phyloP scores from a whole-genome alignment of 2,797 vertebrate species.

The Gymnodraco acuticeps region DNA sequence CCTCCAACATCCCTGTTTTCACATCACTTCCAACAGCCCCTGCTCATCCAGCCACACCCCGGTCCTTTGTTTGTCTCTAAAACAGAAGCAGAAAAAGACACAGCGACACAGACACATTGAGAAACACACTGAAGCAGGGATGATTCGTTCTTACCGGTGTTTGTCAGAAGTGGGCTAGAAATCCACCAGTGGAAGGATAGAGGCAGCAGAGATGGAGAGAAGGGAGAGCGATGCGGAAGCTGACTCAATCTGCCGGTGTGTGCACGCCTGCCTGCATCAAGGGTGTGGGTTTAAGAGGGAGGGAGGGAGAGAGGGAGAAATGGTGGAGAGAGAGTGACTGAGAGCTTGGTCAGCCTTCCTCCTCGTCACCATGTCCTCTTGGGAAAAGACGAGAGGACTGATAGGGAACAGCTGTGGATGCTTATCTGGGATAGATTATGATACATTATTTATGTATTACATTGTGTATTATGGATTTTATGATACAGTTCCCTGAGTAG shows the following conservation, averaged over 20 bases:
- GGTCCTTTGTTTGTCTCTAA: constrained; percentile 74
- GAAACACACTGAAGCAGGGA: constrained; percentile 25
- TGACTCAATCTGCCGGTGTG: constrained; percentile 78
- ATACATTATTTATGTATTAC: constrained; percentile 32
- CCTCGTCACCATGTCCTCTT: constrained; percentile 54
- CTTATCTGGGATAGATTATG: constrained; percentile 35
- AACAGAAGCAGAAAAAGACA: constrained; percentile 38
- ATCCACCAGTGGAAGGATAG: constrained; percentile 63
- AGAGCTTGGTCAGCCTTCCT: constrained; percentile 72
- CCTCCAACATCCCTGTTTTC: constrained; percentile 18
- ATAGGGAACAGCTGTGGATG: constrained; percentile 51
- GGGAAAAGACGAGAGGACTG: constrained; percentile 48
- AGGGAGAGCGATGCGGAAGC: constrained; percentile 67
- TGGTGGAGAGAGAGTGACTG: constrained; percentile 53
- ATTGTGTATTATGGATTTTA: constrained; percentile 15
- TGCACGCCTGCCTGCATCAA: constrained; percentile 74
- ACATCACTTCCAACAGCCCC: constrained; percentile 39
- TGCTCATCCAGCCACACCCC: constrained; percentile 78
- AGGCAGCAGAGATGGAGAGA: constrained; percentile 58
- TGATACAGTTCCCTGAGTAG: constrained; percentile 28
- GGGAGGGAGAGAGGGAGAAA: constrained; percentile 39
- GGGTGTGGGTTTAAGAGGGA: constrained; percentile 81
- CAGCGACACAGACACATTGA: constrained; percentile 9
- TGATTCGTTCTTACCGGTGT: constrained; percentile 72
- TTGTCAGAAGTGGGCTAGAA: constrained; percentile 66